phyloP scores from a whole-genome alignment of 2,797 vertebrate species.

The Geotrypetes seraphini region DNA sequence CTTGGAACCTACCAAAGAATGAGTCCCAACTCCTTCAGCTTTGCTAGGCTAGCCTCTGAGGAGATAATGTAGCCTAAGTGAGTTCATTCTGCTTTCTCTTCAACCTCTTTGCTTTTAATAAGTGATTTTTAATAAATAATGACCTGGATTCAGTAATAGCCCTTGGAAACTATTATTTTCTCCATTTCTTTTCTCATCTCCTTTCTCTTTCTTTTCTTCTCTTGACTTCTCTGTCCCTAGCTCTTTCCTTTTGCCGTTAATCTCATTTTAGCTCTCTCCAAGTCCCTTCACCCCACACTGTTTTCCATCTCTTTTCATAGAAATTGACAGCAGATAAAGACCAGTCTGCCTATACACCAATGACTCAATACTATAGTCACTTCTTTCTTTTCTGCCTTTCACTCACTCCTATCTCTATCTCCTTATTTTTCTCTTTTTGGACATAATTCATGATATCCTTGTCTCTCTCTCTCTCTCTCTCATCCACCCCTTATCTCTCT shows the following conservation, averaged over 20 bases:
- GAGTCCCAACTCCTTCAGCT: background rate
- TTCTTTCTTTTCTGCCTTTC: background rate
- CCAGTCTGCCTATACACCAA: no score
- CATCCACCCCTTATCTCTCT: background rate
- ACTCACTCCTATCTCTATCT: background rate
- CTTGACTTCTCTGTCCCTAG: no score
- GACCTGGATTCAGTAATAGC: no score
- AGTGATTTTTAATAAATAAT: slow-evolving; percentile 34
- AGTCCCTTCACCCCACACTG: background rate
- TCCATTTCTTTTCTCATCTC: background rate
- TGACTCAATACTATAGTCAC: no score
- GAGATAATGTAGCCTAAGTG: background rate
- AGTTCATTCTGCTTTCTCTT: background rate
- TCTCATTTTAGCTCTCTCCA: background rate
- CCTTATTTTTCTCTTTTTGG: background rate
- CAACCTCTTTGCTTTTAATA: background rate
- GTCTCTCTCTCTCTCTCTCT: background rate
- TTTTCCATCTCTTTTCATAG: background rate
- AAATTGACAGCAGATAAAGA: no score
- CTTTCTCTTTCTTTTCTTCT: no score
- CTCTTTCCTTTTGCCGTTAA: background rate
- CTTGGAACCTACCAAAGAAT: fast-evolving
- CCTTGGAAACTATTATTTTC: slow-evolving; percentile 5
- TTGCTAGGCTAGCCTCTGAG: no score
- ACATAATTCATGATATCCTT: slow-evolving; percentile 2